Base-by-base conservation (phyloP, 2,888 invertebrate species). In the Netelia melanura region DNA sequence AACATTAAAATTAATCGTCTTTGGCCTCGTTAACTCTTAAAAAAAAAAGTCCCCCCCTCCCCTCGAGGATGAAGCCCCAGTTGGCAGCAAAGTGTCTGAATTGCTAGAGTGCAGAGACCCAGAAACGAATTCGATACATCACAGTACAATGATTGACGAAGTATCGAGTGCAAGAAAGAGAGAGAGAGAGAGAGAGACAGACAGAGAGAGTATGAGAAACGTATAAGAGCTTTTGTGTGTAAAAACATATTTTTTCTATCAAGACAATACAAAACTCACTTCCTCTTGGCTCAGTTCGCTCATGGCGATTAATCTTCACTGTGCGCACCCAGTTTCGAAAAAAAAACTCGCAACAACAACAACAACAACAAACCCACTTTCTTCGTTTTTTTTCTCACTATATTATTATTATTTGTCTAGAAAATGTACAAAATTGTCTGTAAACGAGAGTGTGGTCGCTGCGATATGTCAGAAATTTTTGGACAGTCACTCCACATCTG, bases 201-300 rank as follows among this genome's bases (percentile, higher is more conserved):
- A 44, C n/a, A 43, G 17, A 30, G 14, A 56, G 54, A 82, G 52
- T 30, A 56, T 44, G 75, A 56, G 74, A 62, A 76, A 78, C 83
- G 72, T 86, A 88, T 72, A 76, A 83, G 84, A 83, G 75, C 67
- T 61, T 77, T 81, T 76, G 56, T 74, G 56, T 72, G 83, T 72
- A 77, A 79, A 87, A 86, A 86, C 80, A 80, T 62, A 80, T 83
- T 86, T 86, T 76, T 56, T 67, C 70, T 21, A 1, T 54, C 21
- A 67, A 25, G 68, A 75, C 30, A 58, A 79, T 30, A 62, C 61
- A 68, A 82, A 87, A 95, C 96, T 96, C 95, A 97, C 98, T 97
- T 98, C 98, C 94, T 98, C 98, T 94, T 97, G 97, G 93, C 96
- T 97, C 90, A 98, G 95, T 95, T 98, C 98, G 95, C 97, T 97